Percentiles rank a stretch among this genome's conserved stretches.
These are phyloP conservation scores for Cheirogaleus medius DNA, from an alignment of 2,113 vertebrate species.

Conservation along the genomic window DNA sequence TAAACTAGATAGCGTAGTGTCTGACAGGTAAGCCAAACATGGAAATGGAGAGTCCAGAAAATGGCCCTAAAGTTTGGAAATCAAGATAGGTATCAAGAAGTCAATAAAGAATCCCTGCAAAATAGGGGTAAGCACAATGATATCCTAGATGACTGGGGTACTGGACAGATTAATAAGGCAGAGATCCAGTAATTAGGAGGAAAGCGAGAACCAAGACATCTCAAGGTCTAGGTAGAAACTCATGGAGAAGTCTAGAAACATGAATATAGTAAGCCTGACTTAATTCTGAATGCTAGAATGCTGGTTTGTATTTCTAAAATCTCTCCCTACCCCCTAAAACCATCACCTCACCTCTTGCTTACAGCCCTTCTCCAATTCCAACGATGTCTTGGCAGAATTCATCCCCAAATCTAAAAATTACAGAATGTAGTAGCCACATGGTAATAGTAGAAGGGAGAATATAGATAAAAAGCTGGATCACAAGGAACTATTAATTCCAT, in stretches of 20 bases:
- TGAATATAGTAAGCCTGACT: not conserved
- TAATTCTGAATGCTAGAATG: not conserved
- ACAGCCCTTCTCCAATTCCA: not conserved
- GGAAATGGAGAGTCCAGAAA: not conserved
- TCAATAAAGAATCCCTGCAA: not conserved
- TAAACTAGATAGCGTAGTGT: not conserved
- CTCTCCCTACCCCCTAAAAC: not conserved
- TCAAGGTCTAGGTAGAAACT: not conserved
- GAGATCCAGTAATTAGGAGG: not conserved
- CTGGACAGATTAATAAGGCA: not conserved
- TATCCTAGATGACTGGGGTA: not conserved
- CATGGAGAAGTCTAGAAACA: not conserved
- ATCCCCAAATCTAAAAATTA: not conserved
- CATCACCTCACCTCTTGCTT: not conserved
- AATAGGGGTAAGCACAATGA: not conserved
- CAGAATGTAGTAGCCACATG: not conserved
- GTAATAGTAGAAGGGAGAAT: not conserved
- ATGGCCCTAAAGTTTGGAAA: not conserved
- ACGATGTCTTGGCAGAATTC: not conserved
- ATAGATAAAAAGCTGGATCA: not conserved
- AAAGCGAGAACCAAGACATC: not conserved
- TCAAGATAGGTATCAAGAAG: not conserved
- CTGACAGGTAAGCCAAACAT: not conserved
- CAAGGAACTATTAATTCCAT: not conserved
- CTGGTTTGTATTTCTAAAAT: not conserved